A percentile compares a stretch with the other conserved stretches of the same genome.
Evolutionary conservation across 2,888 invertebrate species (phyloP).

Genomic region (Sympetrum striolatum): DNA sequence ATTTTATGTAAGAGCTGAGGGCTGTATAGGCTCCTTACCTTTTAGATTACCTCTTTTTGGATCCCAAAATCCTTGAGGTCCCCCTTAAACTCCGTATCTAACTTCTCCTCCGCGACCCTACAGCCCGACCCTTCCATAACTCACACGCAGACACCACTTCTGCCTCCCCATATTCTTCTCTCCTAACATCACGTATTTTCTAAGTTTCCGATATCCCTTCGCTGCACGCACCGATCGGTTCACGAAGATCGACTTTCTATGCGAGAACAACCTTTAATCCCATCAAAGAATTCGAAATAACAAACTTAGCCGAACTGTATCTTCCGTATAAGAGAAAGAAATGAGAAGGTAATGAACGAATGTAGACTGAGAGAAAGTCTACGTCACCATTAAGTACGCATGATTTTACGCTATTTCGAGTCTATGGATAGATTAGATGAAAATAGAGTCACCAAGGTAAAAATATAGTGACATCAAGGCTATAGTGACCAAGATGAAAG

Average conservation of each 20-base stretch:
- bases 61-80: background rate
- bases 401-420: too few species aligned
- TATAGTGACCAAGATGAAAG: too few species aligned
- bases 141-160: background rate
- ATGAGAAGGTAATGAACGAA: too few species aligned
- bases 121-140: background rate
- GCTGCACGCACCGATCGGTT: background rate
- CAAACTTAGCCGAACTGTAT: too few species aligned
- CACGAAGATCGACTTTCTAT: background rate
- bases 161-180: background rate
- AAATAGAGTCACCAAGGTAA: too few species aligned
- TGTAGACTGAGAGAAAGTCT: too few species aligned
- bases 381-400: too few species aligned
- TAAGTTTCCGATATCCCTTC: background rate
- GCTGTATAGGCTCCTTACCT: background rate
- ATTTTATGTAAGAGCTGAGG: too few species aligned
- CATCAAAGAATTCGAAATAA: background rate
- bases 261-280: background rate
- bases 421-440: too few species aligned
- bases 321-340: too few species aligned
- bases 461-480: too few species aligned
- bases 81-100: background rate
- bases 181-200: background rate
- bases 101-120: background rate
- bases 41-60: background rate